These are phyloP conservation scores for Meganola albula DNA, from an alignment of 2,888 invertebrate species.

Conservation along the genomic window DNA sequence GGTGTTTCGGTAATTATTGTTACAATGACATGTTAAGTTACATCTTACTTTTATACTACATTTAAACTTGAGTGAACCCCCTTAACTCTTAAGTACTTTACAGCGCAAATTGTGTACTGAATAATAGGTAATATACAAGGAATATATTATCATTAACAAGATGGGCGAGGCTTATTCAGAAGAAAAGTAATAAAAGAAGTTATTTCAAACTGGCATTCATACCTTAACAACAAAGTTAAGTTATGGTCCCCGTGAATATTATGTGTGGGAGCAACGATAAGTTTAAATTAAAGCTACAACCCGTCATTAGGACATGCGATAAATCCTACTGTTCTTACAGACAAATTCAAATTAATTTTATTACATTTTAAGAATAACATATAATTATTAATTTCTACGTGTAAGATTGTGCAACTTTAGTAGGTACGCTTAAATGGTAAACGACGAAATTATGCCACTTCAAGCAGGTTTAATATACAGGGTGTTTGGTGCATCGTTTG, in stretches of 20 bases:
- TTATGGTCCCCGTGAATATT: slow-evolving; percentile 30
- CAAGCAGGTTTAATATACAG: slow-evolving; percentile 25
- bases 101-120: too few relatives aligned
- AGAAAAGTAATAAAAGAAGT: too few relatives aligned
- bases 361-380: slow-evolving; percentile 34
- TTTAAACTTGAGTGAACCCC: slow-evolving; percentile 44
- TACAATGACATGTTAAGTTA: slow-evolving; percentile 22
- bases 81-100: slow-evolving; percentile 46
- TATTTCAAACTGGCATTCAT: too few relatives aligned
- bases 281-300: slow-evolving; percentile 31
- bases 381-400: slow-evolving; percentile 24
- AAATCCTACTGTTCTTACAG: slow-evolving; percentile 31
- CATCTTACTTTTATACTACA: slow-evolving; percentile 27
- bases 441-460: slow-evolving; percentile 28
- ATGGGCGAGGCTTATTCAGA: too few relatives aligned
- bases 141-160: too few relatives aligned
- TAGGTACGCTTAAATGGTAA: slow-evolving; percentile 28
- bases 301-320: slow-evolving; percentile 30
- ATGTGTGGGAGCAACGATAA: slow-evolving; percentile 21
- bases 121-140: too few relatives aligned
- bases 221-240: too few relatives aligned
- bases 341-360: slow-evolving; percentile 30
- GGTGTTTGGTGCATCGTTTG: too few relatives aligned
- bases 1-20: slow-evolving; percentile 31
- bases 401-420: slow-evolving; percentile 40